phyloP scores from a whole-genome alignment of 53 echinoderm and acorn worm species.

The Patiria pectinifera region DNA sequence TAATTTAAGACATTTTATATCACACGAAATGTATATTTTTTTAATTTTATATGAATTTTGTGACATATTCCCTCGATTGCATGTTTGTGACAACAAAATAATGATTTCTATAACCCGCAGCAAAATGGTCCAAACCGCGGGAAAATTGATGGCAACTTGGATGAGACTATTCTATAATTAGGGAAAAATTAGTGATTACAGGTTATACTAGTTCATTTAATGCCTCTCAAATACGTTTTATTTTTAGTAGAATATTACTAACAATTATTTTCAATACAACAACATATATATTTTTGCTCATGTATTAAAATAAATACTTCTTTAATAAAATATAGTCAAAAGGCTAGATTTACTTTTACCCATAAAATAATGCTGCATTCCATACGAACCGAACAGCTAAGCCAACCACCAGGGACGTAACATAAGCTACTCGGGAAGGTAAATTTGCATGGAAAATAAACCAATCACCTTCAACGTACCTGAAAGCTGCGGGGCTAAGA shows the following conservation, averaged over 20 bases:
- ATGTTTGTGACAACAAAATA: not conserved
- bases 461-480: slow-evolving; percentile 67
- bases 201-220: not conserved
- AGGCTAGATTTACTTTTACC: slow-evolving; percentile 22
- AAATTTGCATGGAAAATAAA: slow-evolving; percentile 55
- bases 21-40: not conserved
- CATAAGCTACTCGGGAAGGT: slow-evolving; percentile 45
- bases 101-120: not conserved
- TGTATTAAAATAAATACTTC: not conserved
- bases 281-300: not conserved
- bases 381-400: not conserved
- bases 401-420: slow-evolving; percentile 66
- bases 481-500: slow-evolving; percentile 50
- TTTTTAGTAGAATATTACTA: not conserved
- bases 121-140: slow-evolving; percentile 71
- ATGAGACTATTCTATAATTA: slow-evolving; percentile 37
- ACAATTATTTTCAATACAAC: not conserved
- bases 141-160: slow-evolving; percentile 62
- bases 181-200: not conserved
- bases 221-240: not conserved
- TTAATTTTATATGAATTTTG: not conserved
- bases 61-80: not conserved
- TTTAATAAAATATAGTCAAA: not conserved
- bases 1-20: not conserved
- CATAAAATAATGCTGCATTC: slow-evolving; percentile 40